These are phyloP conservation scores for Mesaphorura yosii DNA, from an alignment of 1,140 invertebrate species.

Conservation along the genomic window DNA sequence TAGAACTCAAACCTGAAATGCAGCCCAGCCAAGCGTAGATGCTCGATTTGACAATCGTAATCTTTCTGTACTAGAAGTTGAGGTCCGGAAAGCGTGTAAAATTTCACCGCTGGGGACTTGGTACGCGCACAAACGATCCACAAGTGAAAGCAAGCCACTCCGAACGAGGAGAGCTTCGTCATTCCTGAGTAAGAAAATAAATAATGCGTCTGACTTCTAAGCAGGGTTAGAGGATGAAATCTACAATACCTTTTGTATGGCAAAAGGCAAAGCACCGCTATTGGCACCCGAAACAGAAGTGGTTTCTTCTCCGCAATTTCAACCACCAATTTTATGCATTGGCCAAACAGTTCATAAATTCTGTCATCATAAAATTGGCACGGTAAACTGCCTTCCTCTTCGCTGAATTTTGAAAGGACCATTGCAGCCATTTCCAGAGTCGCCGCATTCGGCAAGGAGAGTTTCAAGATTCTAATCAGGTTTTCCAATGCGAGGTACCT, in stretches of 20 bases:
- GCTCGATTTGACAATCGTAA: too few relatives aligned
- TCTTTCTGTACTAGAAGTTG: too few relatives aligned
- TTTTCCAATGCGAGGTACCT: too few relatives aligned
- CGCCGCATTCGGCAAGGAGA: too few relatives aligned
- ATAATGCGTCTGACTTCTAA: not conserved
- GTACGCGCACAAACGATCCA: conserved; percentile 10
- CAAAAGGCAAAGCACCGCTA: conserved; percentile 2
- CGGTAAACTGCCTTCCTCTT: too few relatives aligned
- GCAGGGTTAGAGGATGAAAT: not conserved
- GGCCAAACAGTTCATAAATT: not conserved
- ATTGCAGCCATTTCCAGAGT: too few relatives aligned
- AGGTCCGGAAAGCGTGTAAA: too few relatives aligned
- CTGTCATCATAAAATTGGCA: too few relatives aligned
- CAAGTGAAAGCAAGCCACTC: conserved; percentile 5
- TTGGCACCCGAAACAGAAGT: not conserved
- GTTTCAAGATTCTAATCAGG: too few relatives aligned
- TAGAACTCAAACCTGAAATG: conserved; percentile 11
- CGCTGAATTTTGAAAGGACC: too few relatives aligned
- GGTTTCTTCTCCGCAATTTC: conserved; percentile 1
- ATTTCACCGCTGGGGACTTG: not conserved
- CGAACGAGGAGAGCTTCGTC: conserved; percentile 3
- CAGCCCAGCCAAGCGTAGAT: conserved; percentile 12
- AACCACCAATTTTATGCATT: not conserved
- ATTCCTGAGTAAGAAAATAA: not conserved
- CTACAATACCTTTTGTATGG: conserved; percentile 6